Base-by-base conservation (phyloP, 2,113 vertebrate genomes). In the Erythrolamprus reginae region DNA sequence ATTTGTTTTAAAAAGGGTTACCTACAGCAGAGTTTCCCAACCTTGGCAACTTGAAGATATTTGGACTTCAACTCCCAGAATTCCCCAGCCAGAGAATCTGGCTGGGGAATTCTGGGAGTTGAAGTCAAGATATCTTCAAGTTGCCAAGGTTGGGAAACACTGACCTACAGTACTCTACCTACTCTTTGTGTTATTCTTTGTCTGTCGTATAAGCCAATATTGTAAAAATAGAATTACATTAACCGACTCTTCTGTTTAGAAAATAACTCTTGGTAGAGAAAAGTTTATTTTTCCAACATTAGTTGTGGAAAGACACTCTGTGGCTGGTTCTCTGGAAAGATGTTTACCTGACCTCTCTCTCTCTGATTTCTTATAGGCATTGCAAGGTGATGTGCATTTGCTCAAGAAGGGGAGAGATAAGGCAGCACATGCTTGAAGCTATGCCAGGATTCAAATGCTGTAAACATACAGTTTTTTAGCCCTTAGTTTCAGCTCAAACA, bases 391-490 rank as follows among this genome's bases (percentile, higher is more conserved):
- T 38, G 10, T 84, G 5, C 9, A 4, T 21, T 65, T 88, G 48
- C 1, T 61, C 13, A 12, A 10, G 2, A 12, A 28, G 24, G 17
- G n/a, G 17, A 23, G 21, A n/a, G 42, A 21, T 56, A 55, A 55
- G 70, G 12, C 23, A 83, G 17, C 53, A 58, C 21, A 52, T 91
- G 83, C 51, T 48, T 83, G 86, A 15, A 77, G 53, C 90, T 15
- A 61, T 24, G 13, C 90, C 28, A 26, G 91, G 19, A 21, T 86
- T 93, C 91, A 23, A 77, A 90, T 92, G 52, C 47, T 84, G 4
- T 38, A 82, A 86, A 70, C 92, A 13, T 0, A 65, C 9, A 55
- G 1, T 61, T 21, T 21, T 77, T 48, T 10, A 77, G 12, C 88
- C 51, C 51, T n/a, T 45, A 51, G 28, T 33, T 28, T 10, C 24